Conservation (phyloP, 2,888 invertebrate genomes). For the Vanessa cardui region DNA sequence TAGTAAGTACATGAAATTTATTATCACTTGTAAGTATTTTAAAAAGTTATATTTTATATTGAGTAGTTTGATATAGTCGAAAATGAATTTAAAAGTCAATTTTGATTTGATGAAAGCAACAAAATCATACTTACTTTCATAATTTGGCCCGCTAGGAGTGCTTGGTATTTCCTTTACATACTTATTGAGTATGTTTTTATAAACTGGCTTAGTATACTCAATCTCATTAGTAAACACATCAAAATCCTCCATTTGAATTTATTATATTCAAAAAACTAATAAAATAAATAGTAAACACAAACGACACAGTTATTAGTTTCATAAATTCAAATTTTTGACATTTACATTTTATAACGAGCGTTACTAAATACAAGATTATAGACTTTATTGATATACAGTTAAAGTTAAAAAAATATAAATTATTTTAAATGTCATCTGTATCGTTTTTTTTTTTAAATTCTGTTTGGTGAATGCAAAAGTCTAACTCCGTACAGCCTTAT, state of each 20-base stretch:
- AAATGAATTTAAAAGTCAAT: too few species aligned
- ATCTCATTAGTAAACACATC: conserved; percentile 76
- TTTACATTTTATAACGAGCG: not conserved
- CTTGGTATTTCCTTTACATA: conserved; percentile 62
- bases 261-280: not conserved
- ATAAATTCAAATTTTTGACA: conserved; percentile 6
- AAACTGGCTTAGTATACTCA: conserved; percentile 64
- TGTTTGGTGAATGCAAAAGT: too few species aligned
- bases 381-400: fast-evolving
- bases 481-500: too few species aligned
- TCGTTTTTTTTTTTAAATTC: too few species aligned
- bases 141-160: conserved; percentile 72
- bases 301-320: not conserved
- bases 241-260: conserved; percentile 66
- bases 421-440: too few species aligned
- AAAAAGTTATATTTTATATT: too few species aligned
- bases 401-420: too few species aligned
- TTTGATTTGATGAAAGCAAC: conserved; percentile 15
- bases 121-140: conserved; percentile 65
- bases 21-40: too few species aligned
- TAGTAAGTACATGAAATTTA: too few species aligned
- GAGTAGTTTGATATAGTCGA: too few species aligned
- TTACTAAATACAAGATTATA: not conserved
- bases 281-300: not conserved
- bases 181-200: conserved; percentile 63